A percentile compares a stretch with the other conserved stretches of the same genome.
Conservation (phyloP, 2,113 vertebrate genomes). For the Clupea harengus region DNA sequence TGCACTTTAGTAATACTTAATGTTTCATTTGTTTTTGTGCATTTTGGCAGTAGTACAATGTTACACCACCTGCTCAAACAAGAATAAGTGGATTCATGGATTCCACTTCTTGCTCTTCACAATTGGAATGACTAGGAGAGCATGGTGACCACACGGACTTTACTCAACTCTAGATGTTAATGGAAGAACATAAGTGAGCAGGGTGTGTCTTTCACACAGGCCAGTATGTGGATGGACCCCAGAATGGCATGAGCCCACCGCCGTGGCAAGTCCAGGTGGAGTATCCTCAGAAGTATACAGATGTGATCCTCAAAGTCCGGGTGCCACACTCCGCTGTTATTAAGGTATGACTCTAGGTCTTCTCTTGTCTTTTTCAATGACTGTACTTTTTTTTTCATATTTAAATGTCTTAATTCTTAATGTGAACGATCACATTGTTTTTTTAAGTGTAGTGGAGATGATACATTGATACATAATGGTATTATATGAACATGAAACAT, state of each 20-base stretch:
- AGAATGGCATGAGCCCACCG: constrained; percentile 69
- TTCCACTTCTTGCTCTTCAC: too few species aligned
- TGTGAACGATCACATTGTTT: not conserved
- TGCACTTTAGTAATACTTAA: too few species aligned
- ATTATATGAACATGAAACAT: not conserved
- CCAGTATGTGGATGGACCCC: constrained; percentile 69
- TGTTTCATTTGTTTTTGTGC: too few species aligned
- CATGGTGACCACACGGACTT: too few species aligned
- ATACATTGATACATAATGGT: not conserved
- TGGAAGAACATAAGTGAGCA: not conserved
- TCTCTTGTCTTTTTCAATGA: not conserved
- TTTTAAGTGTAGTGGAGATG: not conserved
- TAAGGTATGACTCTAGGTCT: constrained; percentile 63
- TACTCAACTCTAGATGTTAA: too few species aligned
- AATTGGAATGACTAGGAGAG: too few species aligned
- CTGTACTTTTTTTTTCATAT: not conserved
- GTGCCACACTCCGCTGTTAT: constrained; percentile 74
- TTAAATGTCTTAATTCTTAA: not conserved
- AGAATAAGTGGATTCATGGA: too few species aligned
- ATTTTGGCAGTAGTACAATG: too few species aligned
- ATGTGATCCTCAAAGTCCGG: constrained; percentile 65
- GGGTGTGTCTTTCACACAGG: constrained; percentile 54
- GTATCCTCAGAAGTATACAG: constrained; percentile 66
- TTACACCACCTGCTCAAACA: too few species aligned
- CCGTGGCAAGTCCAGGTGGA: constrained; percentile 75